Conservation (phyloP, 2,113 vertebrate genomes). For the Meleagris gallopavo region DNA sequence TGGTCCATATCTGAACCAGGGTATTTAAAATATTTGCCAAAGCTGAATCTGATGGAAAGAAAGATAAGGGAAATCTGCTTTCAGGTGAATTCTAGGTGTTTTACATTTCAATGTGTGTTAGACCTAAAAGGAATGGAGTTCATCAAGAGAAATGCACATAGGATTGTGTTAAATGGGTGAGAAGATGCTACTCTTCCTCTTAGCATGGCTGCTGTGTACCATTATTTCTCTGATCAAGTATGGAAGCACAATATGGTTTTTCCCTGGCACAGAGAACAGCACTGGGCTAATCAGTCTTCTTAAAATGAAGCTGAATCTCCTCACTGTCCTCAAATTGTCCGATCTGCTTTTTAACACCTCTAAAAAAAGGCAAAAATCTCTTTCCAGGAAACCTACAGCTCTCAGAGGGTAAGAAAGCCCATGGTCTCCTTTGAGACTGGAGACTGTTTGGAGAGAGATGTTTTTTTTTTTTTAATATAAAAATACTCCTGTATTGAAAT, state of each 20-base stretch:
- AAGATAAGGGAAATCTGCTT: not conserved
- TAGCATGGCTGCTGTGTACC: constrained; percentile 17
- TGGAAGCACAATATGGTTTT: not conserved
- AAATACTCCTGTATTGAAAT: constrained; percentile 10
- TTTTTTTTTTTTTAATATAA: not conserved
- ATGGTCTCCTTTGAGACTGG: not conserved
- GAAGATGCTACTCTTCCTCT: constrained; percentile 20
- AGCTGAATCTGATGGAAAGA: not conserved
- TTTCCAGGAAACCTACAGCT: constrained; percentile 12
- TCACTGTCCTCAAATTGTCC: constrained; percentile 9
- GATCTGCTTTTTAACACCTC: constrained; percentile 53
- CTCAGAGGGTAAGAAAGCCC: constrained; percentile 24
- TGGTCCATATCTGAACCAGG: not conserved
- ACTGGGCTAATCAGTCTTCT: constrained; percentile 19
- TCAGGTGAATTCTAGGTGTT: constrained; percentile 14
- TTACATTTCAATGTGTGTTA: not conserved
- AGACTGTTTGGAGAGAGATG: not conserved
- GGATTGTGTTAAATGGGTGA: constrained; percentile 39
- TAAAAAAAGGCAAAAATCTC: not conserved
- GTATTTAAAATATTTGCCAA: not conserved
- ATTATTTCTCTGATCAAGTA: constrained; percentile 34
- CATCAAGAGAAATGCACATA: not conserved
- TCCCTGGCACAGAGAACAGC: not conserved
- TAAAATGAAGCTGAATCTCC: constrained; percentile 31
- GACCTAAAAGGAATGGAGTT: constrained; percentile 28